These are phyloP conservation scores for Clanis bilineata DNA, from an alignment of 2,888 invertebrate species.

Conservation along the genomic window DNA sequence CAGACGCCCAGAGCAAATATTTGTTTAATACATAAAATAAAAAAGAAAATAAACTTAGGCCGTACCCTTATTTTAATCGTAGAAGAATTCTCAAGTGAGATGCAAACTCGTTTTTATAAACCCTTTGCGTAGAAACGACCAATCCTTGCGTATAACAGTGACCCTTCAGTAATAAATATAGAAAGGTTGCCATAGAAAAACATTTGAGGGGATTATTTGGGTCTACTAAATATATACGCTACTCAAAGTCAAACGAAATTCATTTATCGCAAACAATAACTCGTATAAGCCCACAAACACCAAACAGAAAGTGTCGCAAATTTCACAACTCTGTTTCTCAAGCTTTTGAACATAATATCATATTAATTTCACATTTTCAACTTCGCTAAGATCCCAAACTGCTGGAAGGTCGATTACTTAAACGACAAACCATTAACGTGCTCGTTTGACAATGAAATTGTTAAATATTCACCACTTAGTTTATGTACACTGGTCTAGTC, in stretches of 20 bases:
- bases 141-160: neutral
- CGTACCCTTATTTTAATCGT: neutral
- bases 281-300: neutral
- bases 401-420: slow-evolving; percentile 34
- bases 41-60: neutral
- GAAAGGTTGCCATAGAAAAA: neutral
- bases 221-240: neutral
- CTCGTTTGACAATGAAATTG: slow-evolving; percentile 48
- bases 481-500: no score
- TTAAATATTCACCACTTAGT: no score
- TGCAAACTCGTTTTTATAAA: neutral
- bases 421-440: slow-evolving; percentile 53
- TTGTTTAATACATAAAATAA: slow-evolving; percentile 1
- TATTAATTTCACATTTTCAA: slow-evolving; percentile 42
- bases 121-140: slow-evolving; percentile 1
- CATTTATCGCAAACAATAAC: neutral
- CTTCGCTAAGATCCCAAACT: slow-evolving; percentile 32
- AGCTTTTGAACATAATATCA: slow-evolving; percentile 26
- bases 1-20: neutral
- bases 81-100: slow-evolving; percentile 5
- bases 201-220: neutral
- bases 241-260: neutral
- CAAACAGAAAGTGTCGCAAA: slow-evolving; percentile 19
- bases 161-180: slow-evolving; percentile 3
- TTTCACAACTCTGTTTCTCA: slow-evolving; percentile 24